Percentiles rank a stretch among this genome's conserved stretches.
phyloP scores from a whole-genome alignment of 1,140 invertebrate species.

The Drosophila watanabei region DNA sequence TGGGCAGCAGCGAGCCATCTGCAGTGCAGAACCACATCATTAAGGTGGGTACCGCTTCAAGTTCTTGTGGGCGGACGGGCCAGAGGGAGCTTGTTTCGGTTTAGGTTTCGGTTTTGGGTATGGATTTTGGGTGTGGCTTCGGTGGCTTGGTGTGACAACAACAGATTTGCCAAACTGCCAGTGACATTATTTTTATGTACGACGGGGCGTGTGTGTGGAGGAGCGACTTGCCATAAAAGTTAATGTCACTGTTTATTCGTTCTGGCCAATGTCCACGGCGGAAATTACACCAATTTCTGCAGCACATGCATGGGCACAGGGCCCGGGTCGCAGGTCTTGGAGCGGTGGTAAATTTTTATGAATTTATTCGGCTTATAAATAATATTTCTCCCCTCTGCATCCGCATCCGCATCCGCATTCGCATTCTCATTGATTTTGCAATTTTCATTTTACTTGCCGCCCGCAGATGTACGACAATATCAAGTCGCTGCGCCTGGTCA shows the following conservation, averaged over 20 bases:
- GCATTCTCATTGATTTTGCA: conserved; percentile 70
- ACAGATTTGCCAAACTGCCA: conserved; percentile 80
- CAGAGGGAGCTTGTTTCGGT: background rate
- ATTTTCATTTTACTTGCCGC: conserved; percentile 64
- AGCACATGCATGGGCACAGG: conserved; percentile 66
- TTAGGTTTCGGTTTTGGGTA: conserved; percentile 5
- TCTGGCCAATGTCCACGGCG: conserved; percentile 83
- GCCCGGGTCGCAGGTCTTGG: conserved; percentile 5
- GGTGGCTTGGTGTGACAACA: conserved; percentile 60
- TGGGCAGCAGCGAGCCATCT: conserved; percentile 92
- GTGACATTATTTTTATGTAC: conserved; percentile 81
- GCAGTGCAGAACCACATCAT: conserved; percentile 96
- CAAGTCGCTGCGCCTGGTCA: conserved; percentile 89
- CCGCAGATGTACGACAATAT: conserved; percentile 96
- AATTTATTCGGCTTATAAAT: conserved; percentile 84
- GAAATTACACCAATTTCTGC: conserved; percentile 81
- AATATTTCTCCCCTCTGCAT: conserved; percentile 36
- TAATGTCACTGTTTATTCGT: conserved; percentile 84
- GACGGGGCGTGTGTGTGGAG: conserved; percentile 43
- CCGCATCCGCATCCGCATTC: background rate
- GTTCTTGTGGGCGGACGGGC: background rate
- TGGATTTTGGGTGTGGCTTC: conserved; percentile 8
- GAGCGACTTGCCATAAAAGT: conserved; percentile 73
- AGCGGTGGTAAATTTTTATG: conserved; percentile 77
- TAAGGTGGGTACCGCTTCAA: conserved; percentile 88